Evolutionary conservation across 2,113 vertebrate genomes (phyloP), one percentile per base, ranked within the genome.

Genomic region (Heloderma charlesbogerti): DNA sequence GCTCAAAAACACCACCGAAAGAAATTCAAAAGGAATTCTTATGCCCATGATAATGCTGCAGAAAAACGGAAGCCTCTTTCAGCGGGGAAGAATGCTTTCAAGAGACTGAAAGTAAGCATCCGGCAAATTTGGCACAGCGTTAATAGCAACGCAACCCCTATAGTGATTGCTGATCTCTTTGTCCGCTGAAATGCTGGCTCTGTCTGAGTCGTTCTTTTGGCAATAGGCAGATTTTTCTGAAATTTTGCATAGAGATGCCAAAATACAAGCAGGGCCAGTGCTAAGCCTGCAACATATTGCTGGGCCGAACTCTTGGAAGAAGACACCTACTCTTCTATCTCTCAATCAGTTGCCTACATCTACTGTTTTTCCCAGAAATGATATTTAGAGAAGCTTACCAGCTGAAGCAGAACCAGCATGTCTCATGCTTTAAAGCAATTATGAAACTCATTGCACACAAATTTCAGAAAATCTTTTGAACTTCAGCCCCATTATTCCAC

Each of bases 241-340:
- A 88, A 48, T 9, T 90, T 77, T 79, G 91, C 13, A 18, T 57
- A 86, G 0, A 85, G 18, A 72, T 60, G 4, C 60, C 37, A 89
- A 89, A 93, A 89, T 86, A 74, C 80, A 91, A 54, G 18, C 6
- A 74, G 16, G 84, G 54, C 71, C 67, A 48, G 2, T 77, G 31
- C 4, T 1, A 90, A 67, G 0, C 0, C 8, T 4, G 48, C 16
- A 87, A 88, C 91, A 67, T 8, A 67, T 40, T 84, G 37, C 1
- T 5, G 88, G 67, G 5, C 63, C 31, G 74, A 88, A 63, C 2
- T 57, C 67, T 72, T 91, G 57, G 87, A 60, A 91, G 25, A 66
- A 29, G 69, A 18, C 31, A 45, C 5, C 0, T n/a, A 1, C 75
- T 27, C 48, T 85, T 69, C 18, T 45, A 63, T 20, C 51, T 4